Evolutionary conservation across 2,888 invertebrate genomes (phyloP), one percentile per base, ranked within the genome.

Genomic region (Blastobasis adustella): DNA sequence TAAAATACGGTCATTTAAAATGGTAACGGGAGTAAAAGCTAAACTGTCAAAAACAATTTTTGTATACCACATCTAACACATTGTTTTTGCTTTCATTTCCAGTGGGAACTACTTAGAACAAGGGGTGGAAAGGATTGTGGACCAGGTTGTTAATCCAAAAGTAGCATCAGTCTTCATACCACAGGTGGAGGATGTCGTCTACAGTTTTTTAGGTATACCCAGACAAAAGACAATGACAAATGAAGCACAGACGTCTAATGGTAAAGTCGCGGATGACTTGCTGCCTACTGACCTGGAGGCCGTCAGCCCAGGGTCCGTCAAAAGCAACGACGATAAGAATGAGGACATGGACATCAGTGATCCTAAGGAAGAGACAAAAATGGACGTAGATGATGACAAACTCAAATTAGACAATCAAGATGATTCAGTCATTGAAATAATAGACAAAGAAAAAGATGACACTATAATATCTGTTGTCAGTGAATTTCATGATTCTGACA

Each of bases 131-230:
- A 92, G 97, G 60, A 97, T 98, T 58, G 97, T 98, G 0, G 97
- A 98, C 73, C 98, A 98, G 89, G 97, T 98, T 0, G 96, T 98
- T 0, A 96, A 97, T 78, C 96, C 97, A 0, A 98, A 98, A 89
- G 95, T 98, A 6, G 92, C 93, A 58, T 92, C 95, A 4, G 92
- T 96, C 8, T 96, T 98, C 74, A 93, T 95, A 71, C 96, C 97
- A 0, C 94, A 95, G 90, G 95, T 98, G 6, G 96, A 97, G 79
- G 95, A 96, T 66, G 92, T 96, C 10, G 95, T 97, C 0, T 97
- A 96, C 71, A 94, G 94, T 74, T 95, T 93, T 76, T 82, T 98
- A 46, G 96, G 96, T 0, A 91, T 97, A 49, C 92, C 95, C 51
- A 91, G 92, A 61, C 94, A 94, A 44, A 91, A 91, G 58, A 73